Evolutionary conservation across 2,888 invertebrate genomes (phyloP), one percentile per base, ranked within the genome.

Genomic region (Zhengitettix transpicula): DNA sequence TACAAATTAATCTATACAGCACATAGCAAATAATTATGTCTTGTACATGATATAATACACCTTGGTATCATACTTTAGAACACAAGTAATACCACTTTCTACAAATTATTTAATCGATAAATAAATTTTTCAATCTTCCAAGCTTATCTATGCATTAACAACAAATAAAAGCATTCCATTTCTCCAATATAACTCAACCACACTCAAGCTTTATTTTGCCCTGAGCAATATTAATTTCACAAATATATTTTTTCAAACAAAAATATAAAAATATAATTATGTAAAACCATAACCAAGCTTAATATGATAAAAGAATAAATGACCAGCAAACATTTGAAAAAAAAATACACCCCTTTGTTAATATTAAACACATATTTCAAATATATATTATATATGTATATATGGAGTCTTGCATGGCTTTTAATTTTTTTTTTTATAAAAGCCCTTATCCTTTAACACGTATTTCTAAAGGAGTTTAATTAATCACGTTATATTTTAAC

Each of bases 391-490:
- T 53, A 11, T 40, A 14, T 40, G 14, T n/a, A 12, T 40, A 40
- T 47, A 53, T 58, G 61, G 63, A 63, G 57, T 61, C 63, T 62
- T 62, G 59, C 60, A 62, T 63, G 60, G 61, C 61, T 72, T 65
- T 62, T 66, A 61, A 61, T 63, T 77, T 42, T 53, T 28, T 56
- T 56, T 59, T 55, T 54, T 54, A 41, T 52, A 12, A 47, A 47
- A 47, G 47, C 47, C 47, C 47, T 47, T 14, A 47, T 14, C 47
- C 12, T 47, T 14, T 47, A 55, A 55, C 55, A 55, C 55, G 40
- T 14, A 55, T 55, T 40, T 47, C 12, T 47, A 28, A 28, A 28
- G 28, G 28, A 28, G 28, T 28, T 28, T 28, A 28, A 28, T 28
- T 28, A 14, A 47, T 47, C 47, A 47, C 47, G 14, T 47, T 47